phyloP scores from a whole-genome alignment of 2,797 vertebrate species.

The Cossypha heuglini region DNA sequence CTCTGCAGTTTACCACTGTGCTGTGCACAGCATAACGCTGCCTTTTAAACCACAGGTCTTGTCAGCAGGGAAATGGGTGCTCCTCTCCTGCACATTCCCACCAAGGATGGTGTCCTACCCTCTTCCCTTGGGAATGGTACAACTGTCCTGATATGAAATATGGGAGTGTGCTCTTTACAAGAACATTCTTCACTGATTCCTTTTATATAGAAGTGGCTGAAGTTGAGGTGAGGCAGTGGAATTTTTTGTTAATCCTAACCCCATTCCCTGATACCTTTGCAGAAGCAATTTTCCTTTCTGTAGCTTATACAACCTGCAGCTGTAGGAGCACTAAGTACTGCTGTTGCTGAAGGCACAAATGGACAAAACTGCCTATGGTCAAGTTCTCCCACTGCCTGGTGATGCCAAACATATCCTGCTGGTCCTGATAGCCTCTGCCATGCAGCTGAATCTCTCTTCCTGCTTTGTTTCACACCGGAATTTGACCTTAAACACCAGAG shows the following conservation, averaged over 20 bases:
- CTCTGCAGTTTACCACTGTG: not conserved
- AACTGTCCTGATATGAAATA: not conserved
- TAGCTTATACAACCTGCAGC: not conserved
- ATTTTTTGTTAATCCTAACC: not conserved
- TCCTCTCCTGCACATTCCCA: not conserved
- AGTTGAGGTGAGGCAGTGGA: not conserved
- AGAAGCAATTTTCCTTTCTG: not conserved
- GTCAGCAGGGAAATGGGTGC: not conserved
- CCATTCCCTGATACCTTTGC: not conserved
- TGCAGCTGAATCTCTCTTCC: not conserved
- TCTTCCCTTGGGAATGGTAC: not conserved
- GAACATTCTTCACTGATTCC: not conserved
- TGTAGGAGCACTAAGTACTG: not conserved
- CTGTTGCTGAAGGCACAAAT: not conserved
- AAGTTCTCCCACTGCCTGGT: not conserved
- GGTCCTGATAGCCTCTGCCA: not conserved
- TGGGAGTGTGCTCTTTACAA: not conserved
- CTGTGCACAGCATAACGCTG: not conserved
- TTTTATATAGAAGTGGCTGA: not conserved
- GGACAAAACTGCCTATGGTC: rapidly evolving
- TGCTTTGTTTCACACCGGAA: not conserved
- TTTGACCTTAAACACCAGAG: not conserved
- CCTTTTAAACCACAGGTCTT: not conserved
- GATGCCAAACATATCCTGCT: not conserved
- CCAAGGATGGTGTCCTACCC: not conserved